phyloP scores from a whole-genome alignment of 1,140 invertebrate genomes.

The Calephelis nemesis region DNA sequence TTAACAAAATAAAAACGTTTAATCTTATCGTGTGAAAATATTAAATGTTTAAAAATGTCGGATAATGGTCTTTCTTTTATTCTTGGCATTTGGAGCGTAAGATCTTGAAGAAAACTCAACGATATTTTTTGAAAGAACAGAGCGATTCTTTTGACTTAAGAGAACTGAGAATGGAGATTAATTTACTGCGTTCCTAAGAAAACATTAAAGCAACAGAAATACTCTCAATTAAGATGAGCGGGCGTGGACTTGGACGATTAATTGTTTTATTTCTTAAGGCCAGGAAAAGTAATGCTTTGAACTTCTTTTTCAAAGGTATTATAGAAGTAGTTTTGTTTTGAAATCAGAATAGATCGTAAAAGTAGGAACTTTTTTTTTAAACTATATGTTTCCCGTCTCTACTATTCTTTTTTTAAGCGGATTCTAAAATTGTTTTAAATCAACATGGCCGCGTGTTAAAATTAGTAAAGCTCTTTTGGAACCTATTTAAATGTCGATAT shows the following conservation, averaged over 20 bases:
- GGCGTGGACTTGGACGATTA: slow-evolving; percentile 63
- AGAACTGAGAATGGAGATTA: slow-evolving; percentile 65
- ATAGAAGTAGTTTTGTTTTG: slow-evolving; percentile 1
- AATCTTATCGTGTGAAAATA: neutral
- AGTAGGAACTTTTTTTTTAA: too few species aligned
- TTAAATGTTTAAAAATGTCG: slow-evolving; percentile 13
- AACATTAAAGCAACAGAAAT: slow-evolving; percentile 64
- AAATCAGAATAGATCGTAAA: neutral
- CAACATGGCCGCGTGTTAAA: too few species aligned
- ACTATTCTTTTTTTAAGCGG: too few species aligned
- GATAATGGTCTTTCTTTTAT: slow-evolving; percentile 11
- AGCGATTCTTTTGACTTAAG: slow-evolving; percentile 31
- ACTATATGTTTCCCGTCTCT: too few species aligned
- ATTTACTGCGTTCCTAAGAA: slow-evolving; percentile 69
- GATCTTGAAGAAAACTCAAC: slow-evolving; percentile 9
- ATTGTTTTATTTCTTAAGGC: slow-evolving; percentile 73
- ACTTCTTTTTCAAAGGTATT: neutral
- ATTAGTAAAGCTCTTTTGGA: too few species aligned
- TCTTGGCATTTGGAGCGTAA: slow-evolving; percentile 7
- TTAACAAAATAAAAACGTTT: neutral
- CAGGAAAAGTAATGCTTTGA: slow-evolving; percentile 36
- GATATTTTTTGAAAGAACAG: slow-evolving; percentile 15
- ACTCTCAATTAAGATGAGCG: slow-evolving; percentile 69
- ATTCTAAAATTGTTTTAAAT: too few species aligned
- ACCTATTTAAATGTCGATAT: too few species aligned